Evolutionary conservation across 2,113 vertebrate genomes (phyloP).

Genomic region (Hypomesus transpacificus): DNA sequence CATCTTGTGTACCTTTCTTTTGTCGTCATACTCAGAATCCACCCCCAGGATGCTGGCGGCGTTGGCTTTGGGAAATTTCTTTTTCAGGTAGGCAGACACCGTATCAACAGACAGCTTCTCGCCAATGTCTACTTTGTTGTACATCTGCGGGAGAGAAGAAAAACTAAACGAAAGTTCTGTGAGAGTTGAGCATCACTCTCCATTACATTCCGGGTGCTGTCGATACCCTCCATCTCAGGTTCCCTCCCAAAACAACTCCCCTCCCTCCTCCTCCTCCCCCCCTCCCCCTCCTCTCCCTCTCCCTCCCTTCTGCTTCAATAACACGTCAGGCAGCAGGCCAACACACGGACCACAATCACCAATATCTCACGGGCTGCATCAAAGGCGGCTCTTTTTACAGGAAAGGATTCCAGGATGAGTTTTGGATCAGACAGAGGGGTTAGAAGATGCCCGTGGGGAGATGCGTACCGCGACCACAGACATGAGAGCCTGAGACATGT

Average conservation of each 20-base stretch:
- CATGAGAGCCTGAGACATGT: constrained; percentile 80
- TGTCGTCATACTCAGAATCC: constrained; percentile 80
- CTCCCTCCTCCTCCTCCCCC: constrained; percentile 20
- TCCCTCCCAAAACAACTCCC: constrained; percentile 30
- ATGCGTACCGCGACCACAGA: constrained; percentile 82
- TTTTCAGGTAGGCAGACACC: constrained; percentile 76
- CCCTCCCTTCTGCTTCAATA: constrained; percentile 35
- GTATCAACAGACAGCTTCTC: constrained; percentile 73
- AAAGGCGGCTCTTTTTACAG: constrained; percentile 23
- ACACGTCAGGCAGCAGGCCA: constrained; percentile 36
- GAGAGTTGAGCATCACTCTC: constrained; percentile 35
- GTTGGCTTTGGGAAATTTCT: constrained; percentile 78
- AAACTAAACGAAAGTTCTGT: constrained; percentile 29
- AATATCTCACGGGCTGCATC: constrained; percentile 28
- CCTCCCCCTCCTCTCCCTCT: constrained; percentile 17
- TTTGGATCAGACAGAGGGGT: constrained; percentile 30
- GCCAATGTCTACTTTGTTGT: constrained; percentile 71
- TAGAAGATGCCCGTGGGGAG: constrained; percentile 37
- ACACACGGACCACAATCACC: constrained; percentile 28
- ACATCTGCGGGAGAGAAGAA: constrained; percentile 75
- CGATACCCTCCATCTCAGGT: constrained; percentile 35
- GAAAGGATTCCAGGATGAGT: constrained; percentile 22
- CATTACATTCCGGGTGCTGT: constrained; percentile 33
- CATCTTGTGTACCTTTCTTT: constrained; percentile 74
- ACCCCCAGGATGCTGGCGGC: constrained; percentile 75